A percentile compares a stretch with the other conserved stretches of the same genome.
phyloP scores from a whole-genome alignment of 2,113 vertebrate genomes.

The Cathartes aura region DNA sequence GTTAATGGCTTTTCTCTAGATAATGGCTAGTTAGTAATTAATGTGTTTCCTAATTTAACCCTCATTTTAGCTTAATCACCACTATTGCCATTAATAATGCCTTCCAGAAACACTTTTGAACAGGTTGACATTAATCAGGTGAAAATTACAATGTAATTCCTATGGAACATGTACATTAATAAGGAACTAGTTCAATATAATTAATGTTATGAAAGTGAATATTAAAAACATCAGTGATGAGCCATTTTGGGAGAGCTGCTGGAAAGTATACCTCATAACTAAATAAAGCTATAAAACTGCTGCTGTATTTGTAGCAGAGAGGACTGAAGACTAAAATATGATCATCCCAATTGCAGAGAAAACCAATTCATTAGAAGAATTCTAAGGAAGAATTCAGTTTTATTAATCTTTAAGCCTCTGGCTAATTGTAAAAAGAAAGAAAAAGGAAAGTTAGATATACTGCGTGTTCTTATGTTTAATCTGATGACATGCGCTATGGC shows the following conservation, averaged over 20 bases:
- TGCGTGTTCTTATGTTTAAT: not conserved
- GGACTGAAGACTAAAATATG: not conserved
- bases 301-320: not conserved
- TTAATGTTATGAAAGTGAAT: not conserved
- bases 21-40: slow-evolving; percentile 27
- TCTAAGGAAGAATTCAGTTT: not conserved
- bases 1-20: slow-evolving; percentile 20
- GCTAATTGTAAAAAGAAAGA: not conserved
- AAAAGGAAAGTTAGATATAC: not conserved
- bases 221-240: not conserved
- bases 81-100: slow-evolving; percentile 1
- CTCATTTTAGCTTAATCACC: slow-evolving; percentile 20
- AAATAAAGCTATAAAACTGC: not conserved
- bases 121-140: slow-evolving; percentile 21
- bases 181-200: not conserved
- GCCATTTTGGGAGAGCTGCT: not conserved
- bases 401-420: not conserved
- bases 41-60: slow-evolving; percentile 39
- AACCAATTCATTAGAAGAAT: not conserved
- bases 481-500: not conserved
- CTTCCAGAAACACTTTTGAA: slow-evolving; percentile 12
- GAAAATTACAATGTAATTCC: slow-evolving; percentile 39
- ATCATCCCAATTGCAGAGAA: not conserved
- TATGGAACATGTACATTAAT: not conserved
- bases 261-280: not conserved